Percentiles rank a stretch among this genome's conserved stretches.
These are phyloP conservation scores for Philopedon plagiatum DNA, from an alignment of 2,888 invertebrate genomes.

Conservation along the genomic window DNA sequence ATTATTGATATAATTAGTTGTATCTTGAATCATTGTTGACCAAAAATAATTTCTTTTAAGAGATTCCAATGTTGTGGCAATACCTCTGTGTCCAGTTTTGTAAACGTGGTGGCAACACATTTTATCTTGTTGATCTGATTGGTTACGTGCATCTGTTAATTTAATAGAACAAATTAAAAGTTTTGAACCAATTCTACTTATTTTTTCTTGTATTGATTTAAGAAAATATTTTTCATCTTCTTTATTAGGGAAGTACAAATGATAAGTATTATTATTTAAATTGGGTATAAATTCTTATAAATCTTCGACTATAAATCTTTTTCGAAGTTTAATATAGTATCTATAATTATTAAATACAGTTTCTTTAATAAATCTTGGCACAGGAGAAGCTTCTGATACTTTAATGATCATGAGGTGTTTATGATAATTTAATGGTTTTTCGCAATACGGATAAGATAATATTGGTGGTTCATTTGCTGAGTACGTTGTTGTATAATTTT, in stretches of 20 bases:
- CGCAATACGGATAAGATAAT: neutral
- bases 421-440: no score
- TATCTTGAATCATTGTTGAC: no score
- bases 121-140: neutral
- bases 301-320: neutral
- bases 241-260: neutral
- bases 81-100: neutral
- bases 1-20: no score
- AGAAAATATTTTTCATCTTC: neutral
- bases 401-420: no score
- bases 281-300: neutral
- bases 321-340: neutral
- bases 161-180: neutral
- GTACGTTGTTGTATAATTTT: neutral
- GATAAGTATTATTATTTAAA: neutral
- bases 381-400: no score
- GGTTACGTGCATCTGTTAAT: neutral
- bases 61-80: no score
- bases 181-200: neutral
- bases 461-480: constrained; percentile 12
- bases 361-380: no score
- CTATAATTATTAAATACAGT: neutral
- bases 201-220: neutral
- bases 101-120: no score
- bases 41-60: no score